Base-by-base conservation (phyloP, 2,888 invertebrate species). In the Megastigmus dorsalis region DNA sequence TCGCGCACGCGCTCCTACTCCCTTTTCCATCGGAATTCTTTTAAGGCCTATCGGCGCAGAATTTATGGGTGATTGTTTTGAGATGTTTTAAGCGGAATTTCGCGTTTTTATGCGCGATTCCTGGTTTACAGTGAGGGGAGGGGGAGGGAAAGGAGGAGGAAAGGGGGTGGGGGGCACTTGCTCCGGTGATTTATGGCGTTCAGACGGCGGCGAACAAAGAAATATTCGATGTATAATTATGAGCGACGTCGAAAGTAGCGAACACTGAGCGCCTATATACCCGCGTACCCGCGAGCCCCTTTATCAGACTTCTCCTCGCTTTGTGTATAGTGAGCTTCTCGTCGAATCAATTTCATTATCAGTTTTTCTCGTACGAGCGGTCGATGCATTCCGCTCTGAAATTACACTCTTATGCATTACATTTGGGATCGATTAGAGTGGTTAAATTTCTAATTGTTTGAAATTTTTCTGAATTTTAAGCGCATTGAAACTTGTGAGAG, bases 31-130 rank as follows among this genome's bases (percentile, higher is more conserved):
- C 65, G 38, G 30, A 69, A 74, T 74, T 41, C 36, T 57, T 59
- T 50, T 43, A 38, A 38, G 15, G 1, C 13, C 13, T 43, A 48
- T 55, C 45, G 57, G 10, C 43, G 20, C 15, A 36, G 10, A 50
- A 74, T 74, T 69, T 74, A 69, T 74, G 65, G 69, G 13, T 69
- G 69, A 74, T 69, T 74, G 74, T 74, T 74, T 74, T 69, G 52
- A 74, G 59, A 67, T 38, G 45, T 73, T 67, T 62, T 26, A 26
- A 43, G 23, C 65, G 62, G 57, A 68, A 68, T 50, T 23, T 63
- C 50, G 28, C 23, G 23, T 63, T 69, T 69, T 68, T 55, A n/a
- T 43, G 45, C 18, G 10, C 23, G 28, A 57, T 55, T 45, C 41
- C 41, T 26, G 41, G 26, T 23, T 65, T 48, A 13, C 13, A 18